phyloP scores from a whole-genome alignment of 2,797 vertebrate species.

The Erethizon dorsatum region DNA sequence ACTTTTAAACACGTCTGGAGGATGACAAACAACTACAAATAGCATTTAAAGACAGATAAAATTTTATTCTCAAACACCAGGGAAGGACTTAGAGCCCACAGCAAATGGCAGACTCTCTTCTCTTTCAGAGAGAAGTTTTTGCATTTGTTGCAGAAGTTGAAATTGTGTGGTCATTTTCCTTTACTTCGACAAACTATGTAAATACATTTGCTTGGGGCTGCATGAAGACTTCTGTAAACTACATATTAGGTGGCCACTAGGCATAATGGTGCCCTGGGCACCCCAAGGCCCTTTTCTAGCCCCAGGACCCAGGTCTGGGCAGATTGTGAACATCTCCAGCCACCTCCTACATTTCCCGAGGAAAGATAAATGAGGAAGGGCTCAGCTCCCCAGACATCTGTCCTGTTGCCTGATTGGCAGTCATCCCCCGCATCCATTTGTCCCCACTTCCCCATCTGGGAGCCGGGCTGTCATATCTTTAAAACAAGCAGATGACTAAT shows the following conservation, averaged over 20 bases:
- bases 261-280: fast-evolving
- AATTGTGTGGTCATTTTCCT: not conserved
- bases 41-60: slow-evolving; percentile 4
- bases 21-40: not conserved
- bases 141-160: slow-evolving; percentile 5
- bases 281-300: not conserved
- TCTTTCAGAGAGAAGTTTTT: not conserved
- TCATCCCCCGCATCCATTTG: slow-evolving; percentile 26
- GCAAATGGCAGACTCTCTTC: not conserved
- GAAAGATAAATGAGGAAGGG: not conserved
- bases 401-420: slow-evolving; percentile 60
- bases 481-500: slow-evolving; percentile 74
- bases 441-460: slow-evolving; percentile 78
- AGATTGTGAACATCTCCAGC: not conserved
- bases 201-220: slow-evolving; percentile 4
- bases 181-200: not conserved
- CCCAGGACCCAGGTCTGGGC: fast-evolving
- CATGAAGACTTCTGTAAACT: not conserved
- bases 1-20: not conserved
- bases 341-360: not conserved
- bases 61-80: slow-evolving; percentile 1
- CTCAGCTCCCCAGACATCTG: slow-evolving; percentile 64
- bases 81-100: not conserved
- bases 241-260: fast-evolving
- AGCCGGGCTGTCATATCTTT: slow-evolving; percentile 61